These are phyloP conservation scores for Cathartes aura DNA, from an alignment of 2,113 vertebrate species.

Conservation along the genomic window DNA sequence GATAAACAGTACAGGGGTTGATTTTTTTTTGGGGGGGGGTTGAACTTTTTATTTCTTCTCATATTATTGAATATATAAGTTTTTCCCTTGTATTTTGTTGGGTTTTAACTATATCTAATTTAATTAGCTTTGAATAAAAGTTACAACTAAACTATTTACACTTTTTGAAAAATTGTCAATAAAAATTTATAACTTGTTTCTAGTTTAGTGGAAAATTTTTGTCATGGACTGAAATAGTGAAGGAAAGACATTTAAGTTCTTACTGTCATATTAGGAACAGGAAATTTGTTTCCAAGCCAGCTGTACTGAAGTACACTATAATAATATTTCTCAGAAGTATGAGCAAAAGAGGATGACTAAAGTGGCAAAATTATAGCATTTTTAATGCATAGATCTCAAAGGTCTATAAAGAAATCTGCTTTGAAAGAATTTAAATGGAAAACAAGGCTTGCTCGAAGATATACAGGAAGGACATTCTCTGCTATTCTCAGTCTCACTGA, in stretches of 20 bases:
- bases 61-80: neutral
- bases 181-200: neutral
- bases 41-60: neutral
- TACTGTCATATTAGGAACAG: neutral
- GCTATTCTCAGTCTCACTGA: neutral
- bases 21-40: too few species aligned
- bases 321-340: neutral
- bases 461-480: neutral
- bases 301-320: neutral
- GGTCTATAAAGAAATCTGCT: neutral
- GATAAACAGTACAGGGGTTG: neutral
- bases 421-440: neutral
- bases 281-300: neutral
- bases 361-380: neutral
- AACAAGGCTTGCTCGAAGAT: neutral
- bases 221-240: neutral
- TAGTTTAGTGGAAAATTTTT: neutral
- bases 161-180: neutral
- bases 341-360: neutral
- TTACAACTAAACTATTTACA: neutral
- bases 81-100: neutral
- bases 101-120: neutral
- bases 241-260: neutral
- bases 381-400: neutral
- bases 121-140: neutral